Conservation (phyloP, 2,113 vertebrate species). For the Apodemus speciosus region DNA sequence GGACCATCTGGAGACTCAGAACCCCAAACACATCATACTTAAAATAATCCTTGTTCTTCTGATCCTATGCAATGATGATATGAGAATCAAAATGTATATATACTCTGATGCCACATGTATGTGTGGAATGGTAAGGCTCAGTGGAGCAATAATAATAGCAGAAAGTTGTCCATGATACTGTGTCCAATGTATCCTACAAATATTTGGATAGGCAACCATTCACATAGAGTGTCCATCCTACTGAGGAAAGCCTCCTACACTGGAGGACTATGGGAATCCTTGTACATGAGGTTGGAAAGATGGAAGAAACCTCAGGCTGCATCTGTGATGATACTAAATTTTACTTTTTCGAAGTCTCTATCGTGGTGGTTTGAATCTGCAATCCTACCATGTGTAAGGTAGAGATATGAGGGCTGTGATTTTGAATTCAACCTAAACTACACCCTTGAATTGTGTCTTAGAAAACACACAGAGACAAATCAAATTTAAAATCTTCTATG, state of each 20-base stretch:
- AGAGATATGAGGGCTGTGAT: not conserved
- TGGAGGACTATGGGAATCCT: not conserved
- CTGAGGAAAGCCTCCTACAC: not conserved
- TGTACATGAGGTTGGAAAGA: not conserved
- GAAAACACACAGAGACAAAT: not conserved
- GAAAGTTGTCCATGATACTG: not conserved
- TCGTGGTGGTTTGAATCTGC: not conserved
- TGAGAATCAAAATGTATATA: not conserved
- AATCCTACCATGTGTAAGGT: not conserved
- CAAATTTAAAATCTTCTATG: not conserved
- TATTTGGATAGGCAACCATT: not conserved
- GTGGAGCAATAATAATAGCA: not conserved
- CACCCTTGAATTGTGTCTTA: not conserved
- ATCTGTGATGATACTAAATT: not conserved
- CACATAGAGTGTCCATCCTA: not conserved
- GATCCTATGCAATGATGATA: not conserved
- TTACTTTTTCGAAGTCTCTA: not conserved
- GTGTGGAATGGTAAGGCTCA: not conserved
- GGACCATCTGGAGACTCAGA: not conserved
- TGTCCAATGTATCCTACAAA: not conserved
- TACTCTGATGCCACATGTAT: not conserved
- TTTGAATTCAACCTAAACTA: not conserved
- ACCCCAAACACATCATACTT: not conserved
- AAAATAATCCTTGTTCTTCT: not conserved
- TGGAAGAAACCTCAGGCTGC: not conserved